These are phyloP conservation scores for Petrolisthes manimaculis DNA, from an alignment of 2,888 invertebrate genomes.

Conservation along the genomic window DNA sequence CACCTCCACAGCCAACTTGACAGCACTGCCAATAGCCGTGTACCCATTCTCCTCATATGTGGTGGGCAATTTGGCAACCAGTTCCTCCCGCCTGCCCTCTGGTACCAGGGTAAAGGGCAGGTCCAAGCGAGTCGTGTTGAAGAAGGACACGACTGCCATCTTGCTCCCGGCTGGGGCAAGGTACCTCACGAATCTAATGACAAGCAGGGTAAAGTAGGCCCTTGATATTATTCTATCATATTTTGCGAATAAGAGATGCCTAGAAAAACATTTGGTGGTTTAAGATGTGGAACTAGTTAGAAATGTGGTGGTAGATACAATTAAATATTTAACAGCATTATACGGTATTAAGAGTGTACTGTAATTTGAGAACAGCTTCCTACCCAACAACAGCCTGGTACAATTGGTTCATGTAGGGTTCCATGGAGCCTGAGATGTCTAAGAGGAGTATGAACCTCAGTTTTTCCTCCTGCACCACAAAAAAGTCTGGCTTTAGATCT, in stretches of 20 bases:
- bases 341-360: too few relatives aligned
- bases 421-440: conserved; percentile 51
- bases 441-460: conserved; percentile 36
- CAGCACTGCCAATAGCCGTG: conserved; percentile 45
- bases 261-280: too few relatives aligned
- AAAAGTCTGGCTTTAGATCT: conserved; percentile 24
- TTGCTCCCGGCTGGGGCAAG: conserved; percentile 30
- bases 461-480: conserved; percentile 27
- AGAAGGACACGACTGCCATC: conserved; percentile 49
- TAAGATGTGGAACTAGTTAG: too few relatives aligned
- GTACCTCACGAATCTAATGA: conserved; percentile 45
- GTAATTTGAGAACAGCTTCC: background rate
- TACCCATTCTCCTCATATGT: conserved; percentile 27
- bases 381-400: conserved; percentile 45
- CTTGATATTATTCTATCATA: too few relatives aligned
- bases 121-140: conserved; percentile 36
- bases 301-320: too few relatives aligned
- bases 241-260: too few relatives aligned
- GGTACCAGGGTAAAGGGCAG: conserved; percentile 32
- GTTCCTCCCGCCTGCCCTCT: background rate
- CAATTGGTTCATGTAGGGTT: conserved; percentile 32
- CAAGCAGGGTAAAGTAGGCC: too few relatives aligned
- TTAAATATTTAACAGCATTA: too few relatives aligned
- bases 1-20: conserved; percentile 37
- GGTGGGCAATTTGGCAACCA: conserved; percentile 25